phyloP scores from a whole-genome alignment of 2,113 vertebrate species.

The Dolichotis patagonum region DNA sequence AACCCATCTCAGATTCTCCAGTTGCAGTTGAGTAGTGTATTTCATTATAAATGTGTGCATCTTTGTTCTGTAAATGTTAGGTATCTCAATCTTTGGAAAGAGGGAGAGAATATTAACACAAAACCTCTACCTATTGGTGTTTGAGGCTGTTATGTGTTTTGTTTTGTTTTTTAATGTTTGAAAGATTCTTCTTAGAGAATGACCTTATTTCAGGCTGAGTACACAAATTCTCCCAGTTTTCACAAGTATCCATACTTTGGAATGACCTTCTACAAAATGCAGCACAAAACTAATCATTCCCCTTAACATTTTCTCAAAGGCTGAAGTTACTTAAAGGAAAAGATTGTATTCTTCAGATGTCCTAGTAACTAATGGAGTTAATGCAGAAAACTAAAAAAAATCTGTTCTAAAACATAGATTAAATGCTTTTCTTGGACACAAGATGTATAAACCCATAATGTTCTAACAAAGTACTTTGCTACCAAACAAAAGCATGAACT shows the following conservation, averaged over 20 bases:
- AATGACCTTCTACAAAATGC: constrained; percentile 44
- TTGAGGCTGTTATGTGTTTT: not conserved
- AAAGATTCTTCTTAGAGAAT: constrained; percentile 17
- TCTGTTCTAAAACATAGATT: constrained; percentile 24
- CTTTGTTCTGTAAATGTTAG: constrained; percentile 25
- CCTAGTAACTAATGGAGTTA: not conserved
- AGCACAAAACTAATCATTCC: constrained; percentile 18
- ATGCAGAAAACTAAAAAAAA: not conserved
- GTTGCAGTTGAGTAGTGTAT: not conserved
- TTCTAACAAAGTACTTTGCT: not conserved
- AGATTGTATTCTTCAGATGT: constrained; percentile 21
- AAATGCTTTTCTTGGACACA: not conserved
- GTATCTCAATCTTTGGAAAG: not conserved
- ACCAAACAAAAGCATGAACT: not conserved
- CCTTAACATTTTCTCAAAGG: constrained; percentile 45
- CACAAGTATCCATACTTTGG: not conserved
- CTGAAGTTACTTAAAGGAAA: constrained; percentile 42
- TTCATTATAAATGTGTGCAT: not conserved
- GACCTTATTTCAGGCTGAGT: constrained; percentile 31
- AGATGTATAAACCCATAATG: not conserved
- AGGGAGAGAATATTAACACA: not conserved
- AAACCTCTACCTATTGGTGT: not conserved
- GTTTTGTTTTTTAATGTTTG: not conserved
- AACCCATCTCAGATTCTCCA: constrained; percentile 15
- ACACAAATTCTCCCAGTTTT: constrained; percentile 38